Conservation (phyloP, 2,113 vertebrate genomes). For the Madoqua kirkii region DNA sequence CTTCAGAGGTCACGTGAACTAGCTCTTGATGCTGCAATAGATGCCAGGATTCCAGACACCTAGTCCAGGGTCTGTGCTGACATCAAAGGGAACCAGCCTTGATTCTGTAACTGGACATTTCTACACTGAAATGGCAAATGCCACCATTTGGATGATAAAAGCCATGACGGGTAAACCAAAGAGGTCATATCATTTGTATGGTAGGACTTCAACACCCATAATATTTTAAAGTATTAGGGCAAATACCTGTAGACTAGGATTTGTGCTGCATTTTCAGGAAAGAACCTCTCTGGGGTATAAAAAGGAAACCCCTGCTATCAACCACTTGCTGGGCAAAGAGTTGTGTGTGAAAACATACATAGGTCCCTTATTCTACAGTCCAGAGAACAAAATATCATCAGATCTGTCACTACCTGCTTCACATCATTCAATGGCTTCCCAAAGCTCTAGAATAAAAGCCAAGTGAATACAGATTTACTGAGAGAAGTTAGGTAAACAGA, state of each 20-base stretch:
- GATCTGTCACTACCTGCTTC: background rate
- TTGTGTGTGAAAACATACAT: background rate
- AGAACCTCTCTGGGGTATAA: background rate
- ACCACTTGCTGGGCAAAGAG: background rate
- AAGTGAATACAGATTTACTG: conserved; percentile 4
- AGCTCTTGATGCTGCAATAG: background rate
- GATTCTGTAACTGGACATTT: background rate
- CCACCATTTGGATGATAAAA: background rate
- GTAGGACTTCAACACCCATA: background rate
- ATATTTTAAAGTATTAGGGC: background rate
- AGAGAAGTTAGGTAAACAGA: background rate
- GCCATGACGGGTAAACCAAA: background rate
- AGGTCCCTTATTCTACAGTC: background rate
- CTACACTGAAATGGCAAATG: background rate
- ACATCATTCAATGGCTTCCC: background rate
- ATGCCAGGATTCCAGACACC: background rate
- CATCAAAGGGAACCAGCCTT: background rate
- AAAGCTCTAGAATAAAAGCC: background rate
- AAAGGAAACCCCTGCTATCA: background rate
- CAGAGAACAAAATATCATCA: background rate
- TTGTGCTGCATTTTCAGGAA: background rate
- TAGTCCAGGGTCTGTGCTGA: background rate
- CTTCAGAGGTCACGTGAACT: background rate
- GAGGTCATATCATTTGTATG: background rate
- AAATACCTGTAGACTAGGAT: background rate